Evolutionary conservation across 1,140 invertebrate species (phyloP).

Genomic region (Probaryconus sp.): DNA sequence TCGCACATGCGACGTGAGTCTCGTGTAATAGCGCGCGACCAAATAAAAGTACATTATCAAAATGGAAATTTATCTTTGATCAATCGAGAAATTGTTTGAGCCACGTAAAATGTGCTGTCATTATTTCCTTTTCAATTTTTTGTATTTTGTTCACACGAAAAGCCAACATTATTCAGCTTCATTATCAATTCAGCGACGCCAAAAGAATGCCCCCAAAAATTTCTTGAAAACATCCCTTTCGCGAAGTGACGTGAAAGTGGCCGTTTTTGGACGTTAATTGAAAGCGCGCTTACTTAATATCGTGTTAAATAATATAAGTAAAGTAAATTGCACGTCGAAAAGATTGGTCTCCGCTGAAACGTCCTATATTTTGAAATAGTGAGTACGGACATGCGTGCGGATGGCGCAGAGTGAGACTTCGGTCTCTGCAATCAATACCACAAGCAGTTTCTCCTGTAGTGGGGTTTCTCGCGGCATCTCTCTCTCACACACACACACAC

Average conservation of each 20-base stretch:
- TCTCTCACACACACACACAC: not conserved
- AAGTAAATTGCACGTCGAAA: no score
- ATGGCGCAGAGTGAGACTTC: slow-evolving; percentile 53
- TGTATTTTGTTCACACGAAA: slow-evolving; percentile 4
- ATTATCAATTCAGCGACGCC: no score
- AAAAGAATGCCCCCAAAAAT: no score
- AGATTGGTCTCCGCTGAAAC: no score
- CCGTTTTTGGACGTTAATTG: no score
- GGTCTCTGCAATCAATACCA: slow-evolving; percentile 58
- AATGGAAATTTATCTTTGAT: slow-evolving; percentile 52
- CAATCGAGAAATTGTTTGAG: slow-evolving; percentile 51
- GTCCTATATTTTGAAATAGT: slow-evolving; percentile 29
- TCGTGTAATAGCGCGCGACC: slow-evolving; percentile 29
- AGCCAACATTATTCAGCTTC: no score
- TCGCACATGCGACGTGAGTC: slow-evolving; percentile 29
- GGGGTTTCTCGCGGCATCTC: slow-evolving; percentile 47
- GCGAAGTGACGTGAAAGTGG: no score
- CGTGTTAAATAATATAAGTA: no score
- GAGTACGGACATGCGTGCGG: slow-evolving; percentile 55
- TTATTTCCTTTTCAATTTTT: slow-evolving; percentile 33
- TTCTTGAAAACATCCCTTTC: no score
- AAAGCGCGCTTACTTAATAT: no score
- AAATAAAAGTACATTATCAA: slow-evolving; percentile 51
- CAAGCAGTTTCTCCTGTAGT: slow-evolving; percentile 52
- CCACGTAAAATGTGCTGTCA: slow-evolving; percentile 30